Percentiles rank a stretch among this genome's conserved stretches.
These are phyloP conservation scores for Steinernema hermaphroditum DNA, from an alignment of 2,888 invertebrate genomes.

Conservation along the genomic window DNA sequence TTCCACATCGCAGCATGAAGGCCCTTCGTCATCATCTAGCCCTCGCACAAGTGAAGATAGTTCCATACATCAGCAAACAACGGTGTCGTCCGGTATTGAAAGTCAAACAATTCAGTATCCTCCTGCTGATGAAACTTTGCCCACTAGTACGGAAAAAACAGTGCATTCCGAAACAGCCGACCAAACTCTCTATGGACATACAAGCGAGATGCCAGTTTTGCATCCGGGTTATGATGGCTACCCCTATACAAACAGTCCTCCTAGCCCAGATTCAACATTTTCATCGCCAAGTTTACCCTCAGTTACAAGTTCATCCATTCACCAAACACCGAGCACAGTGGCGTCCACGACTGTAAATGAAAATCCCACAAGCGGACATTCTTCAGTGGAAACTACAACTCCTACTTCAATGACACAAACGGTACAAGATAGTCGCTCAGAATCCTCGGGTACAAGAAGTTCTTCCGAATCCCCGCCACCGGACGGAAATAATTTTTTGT, in stretches of 20 bases:
- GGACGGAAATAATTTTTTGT: not conserved
- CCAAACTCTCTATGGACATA: not conserved
- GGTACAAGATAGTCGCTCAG: too few species aligned
- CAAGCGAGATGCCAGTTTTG: not conserved
- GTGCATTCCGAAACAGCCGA: too few species aligned
- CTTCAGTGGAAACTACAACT: too few species aligned
- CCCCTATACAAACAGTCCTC: not conserved
- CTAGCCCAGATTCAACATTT: not conserved
- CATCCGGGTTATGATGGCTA: slow-evolving; percentile 24
- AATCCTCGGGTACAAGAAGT: too few species aligned
- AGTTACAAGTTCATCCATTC: not conserved
- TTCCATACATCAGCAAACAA: not conserved
- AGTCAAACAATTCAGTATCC: slow-evolving; percentile 14
- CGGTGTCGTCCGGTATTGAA: not conserved
- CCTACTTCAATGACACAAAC: too few species aligned
- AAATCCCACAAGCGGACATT: too few species aligned
- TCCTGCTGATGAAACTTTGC: not conserved
- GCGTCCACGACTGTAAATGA: too few species aligned
- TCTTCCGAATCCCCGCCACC: not conserved
- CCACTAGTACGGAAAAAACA: too few species aligned
- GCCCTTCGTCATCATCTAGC: too few species aligned
- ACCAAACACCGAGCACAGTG: too few species aligned
- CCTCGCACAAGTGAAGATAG: too few species aligned
- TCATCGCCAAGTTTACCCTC: not conserved
- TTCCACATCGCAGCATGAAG: not conserved